Percentiles rank a stretch among this genome's conserved stretches.
Conservation (phyloP, 2,113 vertebrate species). For the Apistogramma diplotaenia region DNA sequence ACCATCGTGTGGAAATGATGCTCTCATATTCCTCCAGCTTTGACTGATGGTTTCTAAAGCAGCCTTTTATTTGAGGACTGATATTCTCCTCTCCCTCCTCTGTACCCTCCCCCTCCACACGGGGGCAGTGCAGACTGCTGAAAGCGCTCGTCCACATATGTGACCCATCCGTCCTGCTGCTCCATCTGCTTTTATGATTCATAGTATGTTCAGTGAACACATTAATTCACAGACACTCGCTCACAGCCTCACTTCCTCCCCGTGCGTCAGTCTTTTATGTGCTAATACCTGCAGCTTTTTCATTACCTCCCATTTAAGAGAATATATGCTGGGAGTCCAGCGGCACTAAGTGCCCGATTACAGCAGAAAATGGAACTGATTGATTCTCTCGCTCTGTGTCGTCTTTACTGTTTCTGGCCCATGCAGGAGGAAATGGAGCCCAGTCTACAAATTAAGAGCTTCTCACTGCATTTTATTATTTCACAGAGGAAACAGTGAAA, state of each 20-base stretch:
- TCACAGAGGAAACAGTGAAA: background rate
- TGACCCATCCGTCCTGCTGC: slow-evolving; percentile 3
- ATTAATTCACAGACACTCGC: slow-evolving; percentile 53
- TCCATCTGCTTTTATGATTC: slow-evolving; percentile 57
- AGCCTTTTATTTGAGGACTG: background rate
- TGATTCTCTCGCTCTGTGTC: background rate
- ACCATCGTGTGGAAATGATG: background rate
- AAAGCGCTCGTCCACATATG: background rate
- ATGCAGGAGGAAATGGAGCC: background rate
- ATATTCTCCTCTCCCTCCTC: background rate
- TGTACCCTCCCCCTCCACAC: slow-evolving; percentile 10
- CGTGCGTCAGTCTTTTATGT: slow-evolving; percentile 29
- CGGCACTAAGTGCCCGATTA: slow-evolving; percentile 26
- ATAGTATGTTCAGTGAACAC: slow-evolving; percentile 40
- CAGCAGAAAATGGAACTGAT: slow-evolving; percentile 9
- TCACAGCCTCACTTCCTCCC: slow-evolving; percentile 30
- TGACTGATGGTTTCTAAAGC: background rate
- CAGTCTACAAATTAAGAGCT: slow-evolving; percentile 23
- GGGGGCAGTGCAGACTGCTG: slow-evolving; percentile 48
- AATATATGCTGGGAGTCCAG: slow-evolving; percentile 3
- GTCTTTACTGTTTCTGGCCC: background rate
- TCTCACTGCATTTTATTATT: slow-evolving; percentile 10
- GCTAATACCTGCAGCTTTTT: slow-evolving; percentile 16
- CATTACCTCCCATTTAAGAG: slow-evolving; percentile 36
- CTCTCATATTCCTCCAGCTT: background rate